These are phyloP conservation scores for Dastarcus helophoroides DNA, from an alignment of 2,888 invertebrate genomes.

Conservation along the genomic window DNA sequence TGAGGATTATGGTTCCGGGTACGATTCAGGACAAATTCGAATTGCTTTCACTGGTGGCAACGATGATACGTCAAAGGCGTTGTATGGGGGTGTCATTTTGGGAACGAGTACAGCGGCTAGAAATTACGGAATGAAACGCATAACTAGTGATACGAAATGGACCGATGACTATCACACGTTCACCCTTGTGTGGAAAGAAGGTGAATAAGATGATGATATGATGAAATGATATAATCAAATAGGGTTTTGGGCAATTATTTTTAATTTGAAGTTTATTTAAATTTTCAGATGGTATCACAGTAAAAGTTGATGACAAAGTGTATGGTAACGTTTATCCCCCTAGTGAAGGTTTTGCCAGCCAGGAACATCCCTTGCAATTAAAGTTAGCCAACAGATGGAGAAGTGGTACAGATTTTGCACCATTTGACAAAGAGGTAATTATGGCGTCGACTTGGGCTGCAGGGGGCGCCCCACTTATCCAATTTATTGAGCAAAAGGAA, in stretches of 20 bases:
- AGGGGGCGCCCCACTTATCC: no score
- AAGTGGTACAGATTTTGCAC: slow-evolving; percentile 48
- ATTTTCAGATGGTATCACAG: slow-evolving; percentile 40
- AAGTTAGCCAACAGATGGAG: slow-evolving; percentile 46
- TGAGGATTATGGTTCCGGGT: slow-evolving; percentile 48
- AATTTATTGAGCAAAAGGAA: no score
- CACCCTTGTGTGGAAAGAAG: slow-evolving; percentile 45
- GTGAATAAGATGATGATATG: no score
- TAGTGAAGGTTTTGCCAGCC: slow-evolving; percentile 28
- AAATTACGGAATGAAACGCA: slow-evolving; percentile 23
- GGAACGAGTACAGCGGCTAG: slow-evolving; percentile 24
- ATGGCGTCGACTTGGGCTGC: no score
- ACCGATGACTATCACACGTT: slow-evolving; percentile 45
- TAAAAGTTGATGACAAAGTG: slow-evolving; percentile 41
- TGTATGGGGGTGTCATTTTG: slow-evolving; percentile 30
- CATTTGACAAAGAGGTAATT: slow-evolving; percentile 61
- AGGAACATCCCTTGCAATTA: slow-evolving; percentile 20
- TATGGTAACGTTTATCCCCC: slow-evolving; percentile 39
- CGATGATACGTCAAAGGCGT: slow-evolving; percentile 23
- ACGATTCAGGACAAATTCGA: slow-evolving; percentile 59
- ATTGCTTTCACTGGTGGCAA: slow-evolving; percentile 62
- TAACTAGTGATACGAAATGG: slow-evolving; percentile 26
- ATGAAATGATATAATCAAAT: no score
- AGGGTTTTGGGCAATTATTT: no score
- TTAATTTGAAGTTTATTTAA: no score